Evolutionary conservation across 2,113 vertebrate species (phyloP), one percentile per base, ranked within the genome.

Genomic region (Mungos mungo): DNA sequence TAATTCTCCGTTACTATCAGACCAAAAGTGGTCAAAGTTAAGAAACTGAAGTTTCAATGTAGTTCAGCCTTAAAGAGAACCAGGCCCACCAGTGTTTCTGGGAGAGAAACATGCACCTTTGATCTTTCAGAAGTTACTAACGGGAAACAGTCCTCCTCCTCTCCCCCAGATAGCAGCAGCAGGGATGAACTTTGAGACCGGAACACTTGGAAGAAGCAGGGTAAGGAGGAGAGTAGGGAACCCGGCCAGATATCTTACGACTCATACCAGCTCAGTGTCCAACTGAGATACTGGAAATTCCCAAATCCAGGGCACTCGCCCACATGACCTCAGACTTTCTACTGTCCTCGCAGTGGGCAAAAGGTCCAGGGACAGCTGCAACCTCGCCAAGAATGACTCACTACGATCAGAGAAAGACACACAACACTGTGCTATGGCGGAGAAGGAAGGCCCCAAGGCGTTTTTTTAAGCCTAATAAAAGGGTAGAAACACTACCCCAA

Each of bases 41-140:
- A 86, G 87, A 93, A 76, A 94, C 0, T 52, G 91, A 77, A 82
- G 63, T 77, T 88, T 82, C 87, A 69, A 87, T 83, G 81, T 41
- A 27, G 69, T 57, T 86, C 27, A 41, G 5, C 7, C 74, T 93
- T 88, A 25, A 77, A 71, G 69, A 93, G 91, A 94, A 91, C 76
- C 68, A 25, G 76, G 18, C 82, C 9, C 68, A 8, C 60, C 13
- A 3, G 0, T 76, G 81, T 71, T 80, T 33, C 35, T 66, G 13
- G 82, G 90, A 69, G 14, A 57, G 60, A 72, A 60, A 68, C 18
- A 27, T 21, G n/a, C 16, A 9, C 57, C 35, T 81, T 65, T 35
- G 16, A 7, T 12, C 54, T 38, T 68, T 74, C 15, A 66, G 80
- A 74, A 93, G 74, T 50, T 33, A 2, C 90, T 18, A 29, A 18